Conservation (phyloP, 2,797 vertebrate genomes). For the Nothura maculosa region DNA sequence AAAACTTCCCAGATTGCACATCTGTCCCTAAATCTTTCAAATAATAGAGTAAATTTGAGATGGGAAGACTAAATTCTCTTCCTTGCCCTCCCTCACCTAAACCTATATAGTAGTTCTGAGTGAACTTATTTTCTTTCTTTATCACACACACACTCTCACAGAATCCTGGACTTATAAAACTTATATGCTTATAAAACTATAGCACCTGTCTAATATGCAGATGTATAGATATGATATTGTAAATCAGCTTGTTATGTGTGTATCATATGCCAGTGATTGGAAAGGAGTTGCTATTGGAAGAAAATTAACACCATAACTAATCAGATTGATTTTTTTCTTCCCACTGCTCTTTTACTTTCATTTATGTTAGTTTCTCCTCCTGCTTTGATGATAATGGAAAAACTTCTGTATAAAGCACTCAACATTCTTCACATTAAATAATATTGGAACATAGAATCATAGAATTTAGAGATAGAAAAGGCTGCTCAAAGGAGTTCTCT, state of each 20-base stretch:
- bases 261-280: slow-evolving; percentile 11
- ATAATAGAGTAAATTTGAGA: slow-evolving; percentile 4
- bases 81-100: not conserved
- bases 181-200: not conserved
- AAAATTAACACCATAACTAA: slow-evolving; percentile 1
- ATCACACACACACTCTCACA: not conserved
- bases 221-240: not conserved
- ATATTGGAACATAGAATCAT: not conserved
- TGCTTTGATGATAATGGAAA: not conserved
- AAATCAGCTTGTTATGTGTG: not conserved
- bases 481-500: not conserved
- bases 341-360: not conserved
- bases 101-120: not conserved
- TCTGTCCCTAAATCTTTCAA: slow-evolving; percentile 52
- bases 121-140: not conserved
- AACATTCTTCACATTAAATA: not conserved
- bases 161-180: not conserved
- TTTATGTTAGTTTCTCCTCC: not conserved
- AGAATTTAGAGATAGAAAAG: not conserved
- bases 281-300: slow-evolving; percentile 11
- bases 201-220: not conserved
- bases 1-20: slow-evolving; percentile 72
- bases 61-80: not conserved
- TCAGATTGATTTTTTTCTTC: not conserved
- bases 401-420: not conserved